Conservation (phyloP, 2,113 vertebrate species). For the Psettodes erumei region DNA sequence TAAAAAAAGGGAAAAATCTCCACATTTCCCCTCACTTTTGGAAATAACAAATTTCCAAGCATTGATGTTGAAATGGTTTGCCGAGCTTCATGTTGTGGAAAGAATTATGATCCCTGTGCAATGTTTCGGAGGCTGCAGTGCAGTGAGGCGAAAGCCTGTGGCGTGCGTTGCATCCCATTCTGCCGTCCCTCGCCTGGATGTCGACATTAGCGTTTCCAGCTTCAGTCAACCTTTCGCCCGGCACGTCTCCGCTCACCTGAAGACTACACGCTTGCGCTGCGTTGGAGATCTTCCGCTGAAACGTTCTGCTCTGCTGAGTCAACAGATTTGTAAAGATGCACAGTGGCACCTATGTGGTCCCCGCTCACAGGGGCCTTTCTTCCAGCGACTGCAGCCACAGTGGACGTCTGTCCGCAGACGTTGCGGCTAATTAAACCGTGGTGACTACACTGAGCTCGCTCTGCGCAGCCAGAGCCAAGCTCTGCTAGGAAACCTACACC, state of each 20-base stretch:
- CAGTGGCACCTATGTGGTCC: slow-evolving; percentile 32
- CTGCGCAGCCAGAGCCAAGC: slow-evolving; percentile 53
- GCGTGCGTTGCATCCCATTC: too few species aligned
- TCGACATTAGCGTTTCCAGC: not conserved
- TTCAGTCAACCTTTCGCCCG: not conserved
- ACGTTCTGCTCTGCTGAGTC: slow-evolving; percentile 12
- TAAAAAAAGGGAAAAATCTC: not conserved
- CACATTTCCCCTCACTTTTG: not conserved
- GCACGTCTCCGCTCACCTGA: not conserved
- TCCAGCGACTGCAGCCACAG: slow-evolving; percentile 43
- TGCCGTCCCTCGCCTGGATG: too few species aligned
- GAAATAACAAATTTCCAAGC: not conserved
- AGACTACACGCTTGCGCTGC: not conserved
- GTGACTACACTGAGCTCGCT: slow-evolving; percentile 59
- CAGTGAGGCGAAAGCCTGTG: not conserved
- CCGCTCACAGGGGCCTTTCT: slow-evolving; percentile 34
- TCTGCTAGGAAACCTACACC: slow-evolving; percentile 70
- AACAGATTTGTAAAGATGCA: slow-evolving; percentile 22
- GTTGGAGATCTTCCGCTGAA: slow-evolving; percentile 12
- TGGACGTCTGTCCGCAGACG: slow-evolving; percentile 56
- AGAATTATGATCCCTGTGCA: not conserved
- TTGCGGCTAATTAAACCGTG: slow-evolving; percentile 63
- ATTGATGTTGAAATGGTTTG: not conserved
- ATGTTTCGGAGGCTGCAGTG: not conserved
- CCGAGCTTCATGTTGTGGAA: not conserved